Conservation (phyloP, 1,140 invertebrate genomes). For the Campoletis sonorensis region DNA sequence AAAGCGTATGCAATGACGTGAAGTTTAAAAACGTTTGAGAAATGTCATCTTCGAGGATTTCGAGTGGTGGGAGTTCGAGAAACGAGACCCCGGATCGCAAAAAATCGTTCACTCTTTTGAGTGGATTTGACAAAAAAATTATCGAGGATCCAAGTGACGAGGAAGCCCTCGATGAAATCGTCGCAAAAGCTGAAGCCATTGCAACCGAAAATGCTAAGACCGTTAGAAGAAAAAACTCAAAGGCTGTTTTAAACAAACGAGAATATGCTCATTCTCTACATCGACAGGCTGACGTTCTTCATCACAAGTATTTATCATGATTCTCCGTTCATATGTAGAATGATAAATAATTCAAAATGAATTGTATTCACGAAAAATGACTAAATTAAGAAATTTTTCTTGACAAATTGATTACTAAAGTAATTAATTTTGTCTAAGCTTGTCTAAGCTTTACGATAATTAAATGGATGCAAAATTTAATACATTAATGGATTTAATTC, state of each 20-base stretch:
- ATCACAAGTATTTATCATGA: conserved; percentile 52
- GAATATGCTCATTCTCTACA: conserved; percentile 62
- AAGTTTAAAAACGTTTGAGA: neutral
- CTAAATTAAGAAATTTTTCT: no score
- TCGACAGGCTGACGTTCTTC: conserved; percentile 63
- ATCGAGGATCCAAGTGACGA: neutral
- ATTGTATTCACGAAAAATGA: no score
- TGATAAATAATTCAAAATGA: no score
- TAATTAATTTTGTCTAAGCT: no score
- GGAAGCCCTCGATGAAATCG: conserved; percentile 33
- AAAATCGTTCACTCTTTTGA: neutral
- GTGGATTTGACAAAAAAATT: neutral
- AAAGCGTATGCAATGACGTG: neutral
- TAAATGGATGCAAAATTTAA: no score
- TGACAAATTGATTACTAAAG: no score
- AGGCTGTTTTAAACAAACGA: conserved; percentile 36
- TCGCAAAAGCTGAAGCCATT: conserved; percentile 31
- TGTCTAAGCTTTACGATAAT: no score
- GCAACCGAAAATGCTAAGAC: conserved; percentile 2
- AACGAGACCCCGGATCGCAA: neutral
- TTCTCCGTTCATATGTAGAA: neutral
- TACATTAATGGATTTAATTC: no score
- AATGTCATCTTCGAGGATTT: conserved; percentile 16
- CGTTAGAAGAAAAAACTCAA: conserved; percentile 26
- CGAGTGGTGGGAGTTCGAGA: neutral